Evolutionary conservation across 2,797 vertebrate species (phyloP), one percentile per base, ranked within the genome.

Genomic region (Gadopsis bispinosus): DNA sequence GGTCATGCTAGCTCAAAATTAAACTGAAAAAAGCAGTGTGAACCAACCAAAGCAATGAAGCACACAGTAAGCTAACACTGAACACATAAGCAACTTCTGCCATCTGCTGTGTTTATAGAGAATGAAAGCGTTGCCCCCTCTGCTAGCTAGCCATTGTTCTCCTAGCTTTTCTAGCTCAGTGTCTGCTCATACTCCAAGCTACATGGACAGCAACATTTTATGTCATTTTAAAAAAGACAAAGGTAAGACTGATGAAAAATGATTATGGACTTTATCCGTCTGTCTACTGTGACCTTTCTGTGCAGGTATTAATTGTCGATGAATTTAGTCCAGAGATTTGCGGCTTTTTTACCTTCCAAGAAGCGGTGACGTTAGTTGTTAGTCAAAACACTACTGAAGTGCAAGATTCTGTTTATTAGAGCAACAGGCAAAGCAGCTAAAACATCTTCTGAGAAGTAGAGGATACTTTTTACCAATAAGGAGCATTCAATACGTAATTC

Each of bases 281-380:
- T 69, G 4, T 1, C 31, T 20, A 17, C 41, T 58, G 8, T 58
- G 53, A 55, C 55, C 47, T 67, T 45, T 53, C 14, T 54, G 20
- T 31, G 37, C 51, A 45, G 39, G 56, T 39, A 62, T 68, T 29
- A 13, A 73, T 7, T 43, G 20, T 22, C 51, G 31, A 77, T 33
- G 4, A 60, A 56, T 54, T 53, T 10, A 50, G 3, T 53, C 19
- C 51, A 54, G 70, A 31, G 62, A 71, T 67, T 8, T 63, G 56
- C 35, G 43, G 8, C 50, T 3, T 53, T 58, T 19, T 31, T 51
- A 33, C 35, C 37, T 33, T 64, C 50, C 17, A 63, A 63, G 43
- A 62, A 68, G n/a, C 4, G 0, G 11, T 39, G 16, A 59, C 29
- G 3, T 43, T 20, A 16, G 33, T 55, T 41, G 51, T 22, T 75